These are phyloP conservation scores for Sitodiplosis mosellana DNA, from an alignment of 1,140 invertebrate species.

Conservation along the genomic window DNA sequence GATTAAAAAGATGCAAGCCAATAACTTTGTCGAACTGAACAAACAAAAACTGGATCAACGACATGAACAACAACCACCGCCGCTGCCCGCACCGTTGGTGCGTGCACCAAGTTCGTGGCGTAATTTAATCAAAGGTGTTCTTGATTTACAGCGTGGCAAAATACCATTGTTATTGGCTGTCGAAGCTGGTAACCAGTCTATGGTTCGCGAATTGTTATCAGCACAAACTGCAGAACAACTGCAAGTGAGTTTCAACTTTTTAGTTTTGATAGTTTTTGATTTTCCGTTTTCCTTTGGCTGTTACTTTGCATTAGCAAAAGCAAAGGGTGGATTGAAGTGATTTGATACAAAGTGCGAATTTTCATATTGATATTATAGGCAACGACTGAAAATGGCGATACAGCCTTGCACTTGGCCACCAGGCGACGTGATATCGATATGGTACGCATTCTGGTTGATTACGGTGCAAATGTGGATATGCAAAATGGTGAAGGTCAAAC, in stretches of 20 bases:
- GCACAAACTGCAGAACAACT: slow-evolving; percentile 65
- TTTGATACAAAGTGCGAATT: too few relatives aligned
- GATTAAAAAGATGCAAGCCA: slow-evolving; percentile 24
- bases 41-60: slow-evolving; percentile 29
- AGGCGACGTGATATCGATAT: slow-evolving; percentile 78
- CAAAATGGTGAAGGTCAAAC: slow-evolving; percentile 88
- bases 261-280: not conserved
- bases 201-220: slow-evolving; percentile 75
- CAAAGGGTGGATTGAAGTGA: too few relatives aligned
- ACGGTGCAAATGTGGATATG: slow-evolving; percentile 75
- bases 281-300: not conserved
- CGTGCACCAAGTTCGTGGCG: slow-evolving; percentile 16
- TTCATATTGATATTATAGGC: slow-evolving; percentile 21
- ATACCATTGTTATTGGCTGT: slow-evolving; percentile 84
- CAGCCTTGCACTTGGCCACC: slow-evolving; percentile 79
- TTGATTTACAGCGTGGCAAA: slow-evolving; percentile 60
- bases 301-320: not conserved
- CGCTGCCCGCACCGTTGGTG: too few relatives aligned
- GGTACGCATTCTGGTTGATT: slow-evolving; percentile 77
- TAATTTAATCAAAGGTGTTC: slow-evolving; percentile 31
- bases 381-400: slow-evolving; percentile 60
- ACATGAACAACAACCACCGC: slow-evolving; percentile 10
- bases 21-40: slow-evolving; percentile 34
- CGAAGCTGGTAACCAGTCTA: slow-evolving; percentile 81
- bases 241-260: slow-evolving; percentile 26